A percentile compares a stretch with the other conserved stretches of the same genome.
Evolutionary conservation across 2,113 vertebrate genomes (phyloP).

Genomic region (Dipodomys stephensi): DNA sequence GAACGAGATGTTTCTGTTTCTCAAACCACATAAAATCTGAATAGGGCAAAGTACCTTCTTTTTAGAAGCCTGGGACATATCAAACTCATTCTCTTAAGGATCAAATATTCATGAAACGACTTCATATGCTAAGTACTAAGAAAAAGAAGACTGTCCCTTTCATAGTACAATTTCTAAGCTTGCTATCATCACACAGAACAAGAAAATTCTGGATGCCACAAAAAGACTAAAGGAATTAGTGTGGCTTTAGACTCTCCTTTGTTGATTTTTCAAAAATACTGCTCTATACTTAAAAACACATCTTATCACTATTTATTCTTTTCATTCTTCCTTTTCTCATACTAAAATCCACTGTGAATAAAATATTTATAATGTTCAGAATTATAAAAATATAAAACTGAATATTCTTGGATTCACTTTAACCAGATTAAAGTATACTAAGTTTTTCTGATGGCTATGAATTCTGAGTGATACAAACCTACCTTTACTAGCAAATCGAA

Average conservation of each 20-base stretch:
- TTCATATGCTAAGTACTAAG: slow-evolving; percentile 4
- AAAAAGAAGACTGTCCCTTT: background rate
- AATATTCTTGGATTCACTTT: background rate
- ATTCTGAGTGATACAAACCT: slow-evolving; percentile 2
- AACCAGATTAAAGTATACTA: background rate
- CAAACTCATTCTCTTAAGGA: slow-evolving; percentile 32
- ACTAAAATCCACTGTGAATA: slow-evolving; percentile 33
- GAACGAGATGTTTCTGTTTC: background rate
- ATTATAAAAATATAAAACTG: background rate
- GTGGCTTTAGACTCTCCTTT: background rate
- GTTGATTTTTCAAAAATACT: slow-evolving; percentile 3
- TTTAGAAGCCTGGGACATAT: background rate
- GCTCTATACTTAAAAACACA: slow-evolving; percentile 45
- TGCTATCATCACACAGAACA: background rate
- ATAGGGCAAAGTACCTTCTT: background rate
- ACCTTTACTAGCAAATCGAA: background rate
- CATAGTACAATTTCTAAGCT: background rate
- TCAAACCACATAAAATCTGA: slow-evolving; percentile 14
- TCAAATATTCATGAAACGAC: slow-evolving; percentile 28
- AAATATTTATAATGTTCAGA: slow-evolving; percentile 39
- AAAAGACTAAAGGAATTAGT: slow-evolving; percentile 33
- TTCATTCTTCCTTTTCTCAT: slow-evolving; percentile 29
- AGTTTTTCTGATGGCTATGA: background rate
- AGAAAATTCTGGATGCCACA: background rate
- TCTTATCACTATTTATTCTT: background rate